Percentiles rank a stretch among this genome's conserved stretches.
phyloP scores from a whole-genome alignment of 2,888 invertebrate genomes.

The Antheraea assamensis region DNA sequence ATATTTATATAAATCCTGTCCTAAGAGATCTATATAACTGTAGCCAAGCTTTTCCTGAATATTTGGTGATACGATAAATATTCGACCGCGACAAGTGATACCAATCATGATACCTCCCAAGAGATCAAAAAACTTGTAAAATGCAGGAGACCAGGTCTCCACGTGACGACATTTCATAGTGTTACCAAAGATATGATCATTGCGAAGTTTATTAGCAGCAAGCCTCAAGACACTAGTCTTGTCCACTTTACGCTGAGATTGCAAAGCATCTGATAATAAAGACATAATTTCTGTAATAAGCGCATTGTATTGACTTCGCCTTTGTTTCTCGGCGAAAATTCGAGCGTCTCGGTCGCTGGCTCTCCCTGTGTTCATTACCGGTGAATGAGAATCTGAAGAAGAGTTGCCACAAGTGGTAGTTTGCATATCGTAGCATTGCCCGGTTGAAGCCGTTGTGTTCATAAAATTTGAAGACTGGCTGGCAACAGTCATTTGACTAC shows the following conservation, averaged over 20 bases:
- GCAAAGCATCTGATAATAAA: conserved; percentile 91
- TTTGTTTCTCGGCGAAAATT: conserved; percentile 94
- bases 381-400: conserved; percentile 73
- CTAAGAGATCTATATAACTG: conserved; percentile 93
- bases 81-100: conserved; percentile 90
- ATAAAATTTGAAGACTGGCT: conserved; percentile 53
- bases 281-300: conserved; percentile 91
- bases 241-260: conserved; percentile 92
- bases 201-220: conserved; percentile 91
- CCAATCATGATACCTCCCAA: conserved; percentile 91
- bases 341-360: conserved; percentile 91
- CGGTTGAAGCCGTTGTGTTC: conserved; percentile 53
- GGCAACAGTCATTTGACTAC: conserved; percentile 48
- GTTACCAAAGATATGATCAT: conserved; percentile 87
- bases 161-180: conserved; percentile 73
- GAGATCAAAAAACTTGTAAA: conserved; percentile 84
- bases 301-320: conserved; percentile 93
- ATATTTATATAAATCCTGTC: conserved; percentile 92
- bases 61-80: conserved; percentile 92
- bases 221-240: conserved; percentile 95
- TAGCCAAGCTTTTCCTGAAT: conserved; percentile 93
- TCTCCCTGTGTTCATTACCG: conserved; percentile 62
- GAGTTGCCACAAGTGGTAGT: conserved; percentile 63
- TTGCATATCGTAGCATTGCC: conserved; percentile 49
- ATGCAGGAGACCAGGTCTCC: conserved; percentile 80